These are phyloP conservation scores for Apis cerana DNA, from an alignment of 1,140 invertebrate genomes.

Conservation along the genomic window DNA sequence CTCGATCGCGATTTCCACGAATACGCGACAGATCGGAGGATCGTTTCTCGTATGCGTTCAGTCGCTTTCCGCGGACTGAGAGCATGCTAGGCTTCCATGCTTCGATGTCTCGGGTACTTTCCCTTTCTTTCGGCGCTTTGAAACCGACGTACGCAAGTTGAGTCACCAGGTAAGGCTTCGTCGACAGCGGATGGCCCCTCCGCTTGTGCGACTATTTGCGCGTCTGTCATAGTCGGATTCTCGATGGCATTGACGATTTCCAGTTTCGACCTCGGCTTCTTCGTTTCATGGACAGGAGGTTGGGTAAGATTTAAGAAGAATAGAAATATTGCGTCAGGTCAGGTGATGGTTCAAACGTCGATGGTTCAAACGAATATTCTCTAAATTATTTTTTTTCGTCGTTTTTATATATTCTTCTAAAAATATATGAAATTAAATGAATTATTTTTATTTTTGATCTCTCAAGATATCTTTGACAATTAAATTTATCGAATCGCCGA, in stretches of 20 bases:
- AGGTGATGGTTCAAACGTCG: conserved; percentile 8
- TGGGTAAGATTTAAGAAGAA: neutral
- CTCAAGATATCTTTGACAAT: no score
- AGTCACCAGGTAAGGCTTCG: conserved; percentile 55
- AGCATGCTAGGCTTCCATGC: conserved; percentile 59
- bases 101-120: conserved; percentile 71
- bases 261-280: neutral
- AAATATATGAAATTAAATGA: no score
- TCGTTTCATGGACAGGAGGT: neutral
- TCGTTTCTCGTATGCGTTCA: conserved; percentile 48
- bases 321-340: conserved; percentile 20
- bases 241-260: conserved; percentile 56
- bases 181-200: conserved; percentile 33
- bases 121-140: conserved; percentile 75
- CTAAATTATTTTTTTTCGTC: neutral
- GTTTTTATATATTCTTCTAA: neutral
- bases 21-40: conserved; percentile 36
- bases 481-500: no score
- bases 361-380: neutral
- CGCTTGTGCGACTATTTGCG: neutral
- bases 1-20: conserved; percentile 21
- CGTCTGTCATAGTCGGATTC: neutral
- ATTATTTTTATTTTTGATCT: no score
- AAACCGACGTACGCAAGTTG: conserved; percentile 40
- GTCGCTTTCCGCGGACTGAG: conserved; percentile 71